Base-by-base conservation (phyloP, 2,888 invertebrate genomes). In the Pandemis cinnamomeana region DNA sequence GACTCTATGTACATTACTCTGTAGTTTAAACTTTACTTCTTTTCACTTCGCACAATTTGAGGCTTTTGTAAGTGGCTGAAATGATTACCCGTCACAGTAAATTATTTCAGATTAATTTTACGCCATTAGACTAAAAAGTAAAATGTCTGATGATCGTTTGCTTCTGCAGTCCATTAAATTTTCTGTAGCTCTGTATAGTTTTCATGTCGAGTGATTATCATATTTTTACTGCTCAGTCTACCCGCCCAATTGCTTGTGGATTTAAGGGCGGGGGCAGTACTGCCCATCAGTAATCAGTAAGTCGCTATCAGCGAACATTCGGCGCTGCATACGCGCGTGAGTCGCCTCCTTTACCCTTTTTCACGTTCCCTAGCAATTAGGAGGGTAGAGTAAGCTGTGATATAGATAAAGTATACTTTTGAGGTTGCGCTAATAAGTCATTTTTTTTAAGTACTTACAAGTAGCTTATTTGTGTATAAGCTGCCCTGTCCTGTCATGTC, bases 1-100 rank as follows among this genome's bases (percentile, higher is more conserved):
- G 89, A 93, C 83, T 86, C 83, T 86, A 88, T 89, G 86, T 89
- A 91, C 84, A 87, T 87, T 86, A 78, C 87, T 88, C 88, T 86
- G 79, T 85, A 86, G 85, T 85, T 80, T 91, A 89, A 85, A 84
- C 83, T 84, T 83, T 83, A 82, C 82, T 80, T 44, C 48, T 82
- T 44, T 63, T 69, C 64, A 72, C 61, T 83, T 77, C 77, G 77
- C 79, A 67, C 79, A 81, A 83, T 82, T 82, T 84, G 5, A 51
- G 48, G 41, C 51, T 55, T 68, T 69, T 70, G n/a, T 7, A 67
- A 51, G 62, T 72, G 67, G 55, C 72, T 71, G 73, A 68, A 72
- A 71, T 67, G 0, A 58, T 11, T 11, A 46, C 10, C 20, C 20
- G 27, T 15, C 51, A 46, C 13, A 55, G 48, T 11, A 11, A 20